These are phyloP conservation scores for Aphaenogaster ashmeadi DNA, from an alignment of 1,140 invertebrate genomes.

Conservation along the genomic window DNA sequence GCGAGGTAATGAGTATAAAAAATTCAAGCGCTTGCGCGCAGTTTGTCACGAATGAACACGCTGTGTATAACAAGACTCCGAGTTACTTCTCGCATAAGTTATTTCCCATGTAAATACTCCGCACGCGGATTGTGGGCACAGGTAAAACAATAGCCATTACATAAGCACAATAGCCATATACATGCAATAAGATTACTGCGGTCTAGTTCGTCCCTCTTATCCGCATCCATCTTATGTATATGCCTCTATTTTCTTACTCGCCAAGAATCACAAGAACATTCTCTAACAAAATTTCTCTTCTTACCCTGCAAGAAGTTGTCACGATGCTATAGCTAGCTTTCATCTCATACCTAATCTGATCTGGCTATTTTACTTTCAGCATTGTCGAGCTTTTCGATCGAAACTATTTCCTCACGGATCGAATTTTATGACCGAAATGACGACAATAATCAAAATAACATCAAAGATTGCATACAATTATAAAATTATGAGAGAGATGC, in stretches of 20 bases:
- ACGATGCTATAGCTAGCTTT: constrained; percentile 21
- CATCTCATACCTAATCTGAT: constrained; percentile 39
- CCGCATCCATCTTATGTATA: not conserved
- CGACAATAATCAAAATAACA: not conserved
- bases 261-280: not conserved
- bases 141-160: constrained; percentile 39
- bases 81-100: constrained; percentile 72
- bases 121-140: constrained; percentile 35
- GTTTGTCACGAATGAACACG: constrained; percentile 30
- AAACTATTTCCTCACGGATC: not conserved
- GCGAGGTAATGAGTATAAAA: not conserved
- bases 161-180: constrained; percentile 36
- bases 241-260: constrained; percentile 30
- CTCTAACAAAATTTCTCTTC: constrained; percentile 15
- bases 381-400: constrained; percentile 11
- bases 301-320: constrained; percentile 10
- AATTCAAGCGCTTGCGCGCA: not conserved
- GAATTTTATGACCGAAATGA: constrained; percentile 16
- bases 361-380: constrained; percentile 25
- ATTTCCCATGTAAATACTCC: constrained; percentile 59
- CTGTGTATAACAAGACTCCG: constrained; percentile 73
- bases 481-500: not conserved
- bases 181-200: constrained; percentile 72
- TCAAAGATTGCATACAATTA: not conserved
- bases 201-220: constrained; percentile 66